phyloP scores from a whole-genome alignment of 1,140 invertebrate genomes.

The Aphelenchoides besseyi region DNA sequence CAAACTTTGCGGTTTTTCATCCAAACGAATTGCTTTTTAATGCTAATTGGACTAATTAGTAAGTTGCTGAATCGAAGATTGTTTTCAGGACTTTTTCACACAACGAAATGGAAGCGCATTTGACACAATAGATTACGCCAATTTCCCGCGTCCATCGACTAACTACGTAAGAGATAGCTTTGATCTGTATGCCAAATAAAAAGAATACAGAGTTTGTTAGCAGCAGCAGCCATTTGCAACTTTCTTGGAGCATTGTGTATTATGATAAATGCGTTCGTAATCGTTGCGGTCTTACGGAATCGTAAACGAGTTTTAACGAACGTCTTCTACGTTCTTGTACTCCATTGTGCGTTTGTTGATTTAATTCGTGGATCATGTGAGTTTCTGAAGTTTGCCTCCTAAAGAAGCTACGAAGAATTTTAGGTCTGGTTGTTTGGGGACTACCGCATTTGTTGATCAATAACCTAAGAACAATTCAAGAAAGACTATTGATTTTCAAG shows the following conservation, averaged over 20 bases:
- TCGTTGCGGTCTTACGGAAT: conserved; percentile 50
- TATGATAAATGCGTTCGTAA: conserved; percentile 55
- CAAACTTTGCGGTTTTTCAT: too few species aligned
- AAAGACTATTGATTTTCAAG: conserved; percentile 48
- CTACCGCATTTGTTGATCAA: conserved; percentile 49
- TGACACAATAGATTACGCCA: not conserved
- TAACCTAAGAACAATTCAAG: conserved; percentile 40
- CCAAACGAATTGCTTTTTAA: too few species aligned
- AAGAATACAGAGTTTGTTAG: not conserved
- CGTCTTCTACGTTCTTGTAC: conserved; percentile 60
- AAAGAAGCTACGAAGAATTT: too few species aligned
- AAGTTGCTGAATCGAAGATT: too few species aligned
- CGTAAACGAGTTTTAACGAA: conserved; percentile 54
- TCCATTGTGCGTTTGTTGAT: conserved; percentile 60
- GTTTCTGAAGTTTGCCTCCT: too few species aligned
- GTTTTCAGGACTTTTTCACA: too few species aligned
- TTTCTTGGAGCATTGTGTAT: conserved; percentile 53
- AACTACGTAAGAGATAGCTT: not conserved
- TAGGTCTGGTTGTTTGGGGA: conserved; percentile 51
- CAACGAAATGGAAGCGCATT: too few species aligned
- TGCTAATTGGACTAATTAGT: too few species aligned
- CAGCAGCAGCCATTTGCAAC: conserved; percentile 40
- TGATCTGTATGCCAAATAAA: not conserved
- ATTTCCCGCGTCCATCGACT: not conserved
- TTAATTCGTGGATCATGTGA: conserved; percentile 58